phyloP scores from a whole-genome alignment of 2,113 vertebrate genomes.

The Columba livia region DNA sequence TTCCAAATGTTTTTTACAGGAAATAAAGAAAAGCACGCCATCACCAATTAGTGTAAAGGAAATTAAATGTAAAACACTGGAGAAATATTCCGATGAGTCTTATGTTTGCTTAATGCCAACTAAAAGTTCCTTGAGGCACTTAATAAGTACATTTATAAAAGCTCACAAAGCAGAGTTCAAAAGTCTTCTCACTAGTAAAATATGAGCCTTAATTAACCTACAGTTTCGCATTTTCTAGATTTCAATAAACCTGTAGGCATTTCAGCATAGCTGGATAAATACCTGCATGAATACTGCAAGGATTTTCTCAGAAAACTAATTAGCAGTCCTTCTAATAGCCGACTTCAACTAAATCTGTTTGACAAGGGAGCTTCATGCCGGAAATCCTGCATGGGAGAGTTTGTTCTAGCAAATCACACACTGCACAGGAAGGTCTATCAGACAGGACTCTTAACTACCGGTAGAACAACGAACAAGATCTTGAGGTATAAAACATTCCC shows the following conservation, averaged over 20 bases:
- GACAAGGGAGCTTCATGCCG: constrained; percentile 37
- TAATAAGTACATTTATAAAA: constrained; percentile 70
- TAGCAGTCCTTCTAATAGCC: constrained; percentile 60
- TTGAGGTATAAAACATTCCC: neutral
- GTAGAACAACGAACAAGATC: neutral
- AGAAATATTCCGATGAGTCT: constrained; percentile 55
- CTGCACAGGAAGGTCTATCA: neutral
- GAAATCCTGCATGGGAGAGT: constrained; percentile 41
- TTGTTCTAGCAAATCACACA: constrained; percentile 30
- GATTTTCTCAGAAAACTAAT: constrained; percentile 68
- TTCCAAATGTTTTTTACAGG: constrained; percentile 7
- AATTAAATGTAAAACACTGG: constrained; percentile 49
- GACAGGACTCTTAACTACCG: neutral
- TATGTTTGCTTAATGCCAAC: constrained; percentile 50
- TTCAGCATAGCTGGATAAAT: constrained; percentile 66
- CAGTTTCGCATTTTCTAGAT: constrained; percentile 67
- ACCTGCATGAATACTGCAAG: constrained; percentile 67
- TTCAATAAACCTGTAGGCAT: constrained; percentile 69
- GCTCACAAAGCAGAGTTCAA: constrained; percentile 64
- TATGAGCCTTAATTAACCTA: constrained; percentile 70
- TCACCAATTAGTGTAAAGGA: constrained; percentile 31
- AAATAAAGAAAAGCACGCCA: constrained; percentile 18
- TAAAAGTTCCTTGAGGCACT: constrained; percentile 52
- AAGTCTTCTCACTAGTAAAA: constrained; percentile 61
- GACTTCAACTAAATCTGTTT: constrained; percentile 40